Evolutionary conservation across 2,113 vertebrate species (phyloP).

Genomic region (Turdus rufiventris): DNA sequence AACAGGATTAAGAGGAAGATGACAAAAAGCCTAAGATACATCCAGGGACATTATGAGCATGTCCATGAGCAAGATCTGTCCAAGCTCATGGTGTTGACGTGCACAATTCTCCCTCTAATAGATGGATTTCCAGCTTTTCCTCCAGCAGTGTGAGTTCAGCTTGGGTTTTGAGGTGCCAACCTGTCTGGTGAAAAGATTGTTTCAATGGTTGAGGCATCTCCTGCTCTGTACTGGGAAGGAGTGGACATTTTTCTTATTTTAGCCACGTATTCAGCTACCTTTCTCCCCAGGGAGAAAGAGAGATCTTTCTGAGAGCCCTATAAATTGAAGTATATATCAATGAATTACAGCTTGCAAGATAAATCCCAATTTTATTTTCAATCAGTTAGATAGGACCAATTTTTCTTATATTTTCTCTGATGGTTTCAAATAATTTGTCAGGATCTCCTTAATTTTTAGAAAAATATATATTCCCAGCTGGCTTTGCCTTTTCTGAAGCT

Average conservation of each 20-base stretch:
- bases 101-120: rapidly evolving
- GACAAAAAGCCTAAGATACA: background rate
- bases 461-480: background rate
- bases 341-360: background rate
- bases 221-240: background rate
- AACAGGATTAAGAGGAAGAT: background rate
- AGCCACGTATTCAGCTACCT: background rate
- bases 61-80: background rate
- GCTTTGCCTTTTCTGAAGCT: background rate
- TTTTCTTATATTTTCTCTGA: background rate
- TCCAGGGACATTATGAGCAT: background rate
- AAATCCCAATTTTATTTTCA: background rate
- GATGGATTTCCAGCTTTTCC: background rate
- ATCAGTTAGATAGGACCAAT: background rate
- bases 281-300: background rate
- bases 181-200: background rate
- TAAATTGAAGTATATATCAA: background rate
- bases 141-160: background rate
- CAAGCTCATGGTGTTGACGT: background rate
- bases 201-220: background rate
- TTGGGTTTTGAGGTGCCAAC: background rate
- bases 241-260: background rate
- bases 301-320: background rate
- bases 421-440: background rate
- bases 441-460: background rate